Evolutionary conservation across 2,888 invertebrate genomes (phyloP).

Genomic region (Opisthograptis luteolata): DNA sequence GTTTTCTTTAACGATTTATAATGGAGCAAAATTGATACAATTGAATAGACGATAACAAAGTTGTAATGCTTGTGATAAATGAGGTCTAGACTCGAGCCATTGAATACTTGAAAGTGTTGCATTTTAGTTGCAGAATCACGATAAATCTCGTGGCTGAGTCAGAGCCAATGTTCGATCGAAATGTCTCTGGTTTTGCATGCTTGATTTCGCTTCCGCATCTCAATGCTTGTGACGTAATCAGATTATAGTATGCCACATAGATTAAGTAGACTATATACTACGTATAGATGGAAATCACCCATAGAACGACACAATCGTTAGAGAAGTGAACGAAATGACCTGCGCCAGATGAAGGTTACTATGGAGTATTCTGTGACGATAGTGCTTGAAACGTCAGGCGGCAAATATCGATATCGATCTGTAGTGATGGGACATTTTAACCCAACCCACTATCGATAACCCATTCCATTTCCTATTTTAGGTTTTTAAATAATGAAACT

Average conservation of each 20-base stretch:
- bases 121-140: constrained; percentile 23
- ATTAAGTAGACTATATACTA: no score
- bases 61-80: constrained; percentile 1
- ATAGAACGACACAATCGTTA: no score
- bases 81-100: constrained; percentile 9
- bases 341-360: no score
- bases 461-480: no score
- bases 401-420: no score
- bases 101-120: constrained; percentile 21
- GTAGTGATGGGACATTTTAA: no score
- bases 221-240: constrained; percentile 45
- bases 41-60: constrained; percentile 11
- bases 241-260: constrained; percentile 18
- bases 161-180: constrained; percentile 36
- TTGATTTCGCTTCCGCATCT: constrained; percentile 56
- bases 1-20: constrained; percentile 9
- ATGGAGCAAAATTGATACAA: constrained; percentile 4
- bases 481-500: no score
- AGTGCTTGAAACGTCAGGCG: no score
- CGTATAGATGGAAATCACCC: no score
- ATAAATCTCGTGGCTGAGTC: constrained; percentile 17
- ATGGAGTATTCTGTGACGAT: no score
- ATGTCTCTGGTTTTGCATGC: constrained; percentile 51
- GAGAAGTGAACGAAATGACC: no score
- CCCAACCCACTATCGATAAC: no score